Conservation (phyloP, 2,888 invertebrate genomes). For the Pteria penguin region DNA sequence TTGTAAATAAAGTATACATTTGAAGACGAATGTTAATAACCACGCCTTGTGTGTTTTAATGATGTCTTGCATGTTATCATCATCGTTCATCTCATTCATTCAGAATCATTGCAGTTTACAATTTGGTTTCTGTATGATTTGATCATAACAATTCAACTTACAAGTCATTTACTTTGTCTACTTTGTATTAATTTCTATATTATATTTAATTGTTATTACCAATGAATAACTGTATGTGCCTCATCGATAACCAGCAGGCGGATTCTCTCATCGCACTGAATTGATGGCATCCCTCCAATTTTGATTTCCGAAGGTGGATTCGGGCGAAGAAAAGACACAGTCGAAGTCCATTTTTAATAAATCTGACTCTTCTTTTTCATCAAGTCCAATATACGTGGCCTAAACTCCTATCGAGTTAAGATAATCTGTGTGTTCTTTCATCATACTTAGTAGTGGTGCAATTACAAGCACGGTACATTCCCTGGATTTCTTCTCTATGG, state of each 20-base stretch:
- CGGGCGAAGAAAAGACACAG: neutral
- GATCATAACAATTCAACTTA: too few species aligned
- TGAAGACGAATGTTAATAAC: too few species aligned
- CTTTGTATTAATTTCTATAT: too few species aligned
- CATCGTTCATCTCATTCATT: too few species aligned
- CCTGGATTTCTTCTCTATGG: neutral
- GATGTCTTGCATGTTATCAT: too few species aligned
- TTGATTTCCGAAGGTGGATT: neutral
- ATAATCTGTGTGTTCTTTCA: slow-evolving; percentile 7
- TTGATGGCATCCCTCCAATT: neutral
- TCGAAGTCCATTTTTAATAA: neutral
- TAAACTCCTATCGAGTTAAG: neutral
- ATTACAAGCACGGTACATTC: neutral
- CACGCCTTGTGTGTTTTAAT: too few species aligned
- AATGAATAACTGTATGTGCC: slow-evolving; percentile 5
- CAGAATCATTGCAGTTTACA: too few species aligned
- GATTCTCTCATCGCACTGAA: neutral
- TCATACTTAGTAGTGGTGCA: neutral
- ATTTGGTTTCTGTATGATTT: too few species aligned
- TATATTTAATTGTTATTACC: too few species aligned
- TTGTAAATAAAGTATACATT: too few species aligned
- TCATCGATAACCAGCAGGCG: slow-evolving; percentile 3
- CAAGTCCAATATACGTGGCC: slow-evolving; percentile 2
- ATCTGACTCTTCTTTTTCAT: neutral
- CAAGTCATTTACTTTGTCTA: too few species aligned